Evolutionary conservation across 1,140 invertebrate genomes (phyloP).

Genomic region (Papilio polytes): DNA sequence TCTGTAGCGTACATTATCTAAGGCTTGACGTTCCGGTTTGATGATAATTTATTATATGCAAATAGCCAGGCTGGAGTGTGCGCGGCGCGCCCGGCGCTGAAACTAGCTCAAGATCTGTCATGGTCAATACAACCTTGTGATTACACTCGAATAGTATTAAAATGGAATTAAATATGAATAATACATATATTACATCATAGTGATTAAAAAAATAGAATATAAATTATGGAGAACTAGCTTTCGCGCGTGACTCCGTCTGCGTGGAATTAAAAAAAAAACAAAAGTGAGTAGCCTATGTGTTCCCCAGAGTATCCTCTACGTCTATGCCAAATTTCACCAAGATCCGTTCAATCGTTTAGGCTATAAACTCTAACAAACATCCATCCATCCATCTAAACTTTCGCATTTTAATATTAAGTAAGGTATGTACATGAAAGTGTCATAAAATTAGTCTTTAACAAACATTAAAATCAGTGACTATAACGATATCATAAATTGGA

Average conservation of each 20-base stretch:
- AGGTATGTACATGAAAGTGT: not conserved
- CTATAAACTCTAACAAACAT: no score
- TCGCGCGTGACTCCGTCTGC: no score
- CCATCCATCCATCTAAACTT: no score
- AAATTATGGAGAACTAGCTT: no score
- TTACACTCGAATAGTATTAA: not conserved
- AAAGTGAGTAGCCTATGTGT: no score
- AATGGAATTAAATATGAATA: not conserved
- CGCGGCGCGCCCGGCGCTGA: not conserved
- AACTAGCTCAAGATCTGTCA: not conserved
- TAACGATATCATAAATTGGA: not conserved
- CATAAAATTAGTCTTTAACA: not conserved
- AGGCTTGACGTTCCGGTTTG: slow-evolving; percentile 22
- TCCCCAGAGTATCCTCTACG: no score
- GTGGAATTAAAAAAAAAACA: no score
- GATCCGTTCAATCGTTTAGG: no score
- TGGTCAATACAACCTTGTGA: not conserved
- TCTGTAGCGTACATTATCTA: slow-evolving; percentile 32
- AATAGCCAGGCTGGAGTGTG: not conserved
- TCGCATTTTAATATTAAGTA: no score
- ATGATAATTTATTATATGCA: slow-evolving; percentile 32
- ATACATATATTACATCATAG: not conserved
- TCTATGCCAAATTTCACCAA: no score
- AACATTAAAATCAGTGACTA: not conserved
- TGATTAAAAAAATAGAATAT: not conserved